A percentile compares a stretch with the other conserved stretches of the same genome.
phyloP scores from a whole-genome alignment of 2,797 vertebrate species.

The Molossus alvarezi region DNA sequence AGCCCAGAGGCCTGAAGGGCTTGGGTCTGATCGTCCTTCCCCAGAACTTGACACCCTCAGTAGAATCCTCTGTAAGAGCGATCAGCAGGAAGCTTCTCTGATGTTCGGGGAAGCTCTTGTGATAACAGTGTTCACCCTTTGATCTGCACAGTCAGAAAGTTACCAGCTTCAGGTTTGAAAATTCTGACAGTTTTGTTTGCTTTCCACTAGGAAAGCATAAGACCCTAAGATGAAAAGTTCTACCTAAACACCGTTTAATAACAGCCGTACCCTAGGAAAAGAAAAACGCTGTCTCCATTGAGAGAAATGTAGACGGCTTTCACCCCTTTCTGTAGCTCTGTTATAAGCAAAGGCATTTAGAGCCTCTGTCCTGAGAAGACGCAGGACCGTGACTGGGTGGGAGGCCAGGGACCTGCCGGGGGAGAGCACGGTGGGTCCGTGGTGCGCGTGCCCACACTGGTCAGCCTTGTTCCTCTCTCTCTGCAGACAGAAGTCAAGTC shows the following conservation, averaged over 20 bases:
- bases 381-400: too few relatives aligned
- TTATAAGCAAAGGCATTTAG: neutral
- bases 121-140: slow-evolving; percentile 25
- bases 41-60: neutral
- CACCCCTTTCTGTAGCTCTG: neutral
- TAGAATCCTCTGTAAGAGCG: neutral
- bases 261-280: neutral
- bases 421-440: neutral
- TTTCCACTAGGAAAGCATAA: neutral
- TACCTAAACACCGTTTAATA: neutral
- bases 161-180: slow-evolving; percentile 18
- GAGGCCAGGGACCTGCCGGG: neutral
- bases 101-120: neutral
- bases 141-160: slow-evolving; percentile 9
- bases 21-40: neutral
- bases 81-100: neutral
- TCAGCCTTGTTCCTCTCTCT: neutral
- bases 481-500: neutral
- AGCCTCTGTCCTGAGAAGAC: neutral
- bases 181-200: slow-evolving; percentile 50
- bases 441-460: neutral
- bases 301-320: neutral
- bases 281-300: neutral
- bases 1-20: neutral
- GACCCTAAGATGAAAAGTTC: slow-evolving; percentile 44